Conservation (phyloP, 2,113 vertebrate genomes). For the Paraplagusia blochii region DNA sequence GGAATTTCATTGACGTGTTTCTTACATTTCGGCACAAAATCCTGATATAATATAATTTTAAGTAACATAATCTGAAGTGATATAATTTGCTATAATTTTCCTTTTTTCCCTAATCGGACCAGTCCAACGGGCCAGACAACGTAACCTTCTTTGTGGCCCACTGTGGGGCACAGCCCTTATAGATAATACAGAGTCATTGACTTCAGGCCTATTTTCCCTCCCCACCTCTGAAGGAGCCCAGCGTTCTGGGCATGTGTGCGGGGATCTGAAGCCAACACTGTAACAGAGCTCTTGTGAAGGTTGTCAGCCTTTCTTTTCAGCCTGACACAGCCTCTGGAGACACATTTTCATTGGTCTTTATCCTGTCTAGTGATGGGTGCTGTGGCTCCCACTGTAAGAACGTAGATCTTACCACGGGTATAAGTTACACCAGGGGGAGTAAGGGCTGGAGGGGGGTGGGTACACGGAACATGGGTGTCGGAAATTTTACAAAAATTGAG, state of each 20-base stretch:
- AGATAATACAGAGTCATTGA: slow-evolving; percentile 50
- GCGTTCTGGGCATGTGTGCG: slow-evolving; percentile 46
- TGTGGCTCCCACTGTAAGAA: slow-evolving; percentile 63
- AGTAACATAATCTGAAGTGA: too few species aligned
- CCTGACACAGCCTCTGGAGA: slow-evolving; percentile 59
- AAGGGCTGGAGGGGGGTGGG: slow-evolving; percentile 22
- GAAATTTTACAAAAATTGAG: too few species aligned
- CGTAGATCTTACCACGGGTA: slow-evolving; percentile 74
- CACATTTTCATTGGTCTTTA: slow-evolving; percentile 69
- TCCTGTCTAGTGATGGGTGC: slow-evolving; percentile 69
- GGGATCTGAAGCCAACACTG: slow-evolving; percentile 62
- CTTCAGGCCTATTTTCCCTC: slow-evolving; percentile 45
- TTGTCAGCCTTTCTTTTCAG: slow-evolving; percentile 67
- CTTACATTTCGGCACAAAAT: too few species aligned
- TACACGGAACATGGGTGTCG: slow-evolving; percentile 13
- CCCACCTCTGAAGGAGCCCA: slow-evolving; percentile 30
- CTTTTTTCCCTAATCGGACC: too few species aligned
- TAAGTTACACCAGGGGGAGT: slow-evolving; percentile 64
- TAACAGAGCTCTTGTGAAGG: slow-evolving; percentile 71
- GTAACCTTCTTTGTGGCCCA: not conserved
- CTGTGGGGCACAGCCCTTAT: slow-evolving; percentile 26
- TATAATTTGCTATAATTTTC: too few species aligned
- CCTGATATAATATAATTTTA: too few species aligned
- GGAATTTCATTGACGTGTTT: too few species aligned
- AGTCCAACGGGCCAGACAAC: too few species aligned